A percentile compares a stretch with the other conserved stretches of the same genome.
Evolutionary conservation across 2,888 invertebrate genomes (phyloP).

Genomic region (Hemistola chrysoprasaria): DNA sequence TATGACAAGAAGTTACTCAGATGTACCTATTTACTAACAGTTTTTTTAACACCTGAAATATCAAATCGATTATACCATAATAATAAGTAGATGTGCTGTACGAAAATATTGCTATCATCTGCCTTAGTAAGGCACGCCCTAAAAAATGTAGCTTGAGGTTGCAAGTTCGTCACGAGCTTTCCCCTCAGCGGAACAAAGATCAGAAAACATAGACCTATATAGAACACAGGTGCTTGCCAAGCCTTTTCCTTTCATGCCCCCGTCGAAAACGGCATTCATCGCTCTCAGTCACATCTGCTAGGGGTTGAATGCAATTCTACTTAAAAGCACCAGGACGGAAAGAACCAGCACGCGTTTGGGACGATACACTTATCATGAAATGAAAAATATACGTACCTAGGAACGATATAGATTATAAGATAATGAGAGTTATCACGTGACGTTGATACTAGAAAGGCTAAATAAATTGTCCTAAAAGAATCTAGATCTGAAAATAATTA

Average conservation of each 20-base stretch:
- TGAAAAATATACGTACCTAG: no score
- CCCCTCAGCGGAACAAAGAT: conserved; percentile 56
- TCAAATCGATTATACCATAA: no score
- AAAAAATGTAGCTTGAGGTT: conserved; percentile 13
- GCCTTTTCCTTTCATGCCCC: conserved; percentile 54
- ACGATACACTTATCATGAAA: no score
- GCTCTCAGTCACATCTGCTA: conserved; percentile 48
- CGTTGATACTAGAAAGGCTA: no score
- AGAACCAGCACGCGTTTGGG: conserved; percentile 10
- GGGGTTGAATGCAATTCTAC: conserved; percentile 51
- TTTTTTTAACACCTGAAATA: no score
- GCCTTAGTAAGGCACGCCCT: conserved; percentile 6
- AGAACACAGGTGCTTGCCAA: conserved; percentile 53
- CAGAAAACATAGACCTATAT: conserved; percentile 57
- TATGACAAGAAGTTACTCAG: no score
- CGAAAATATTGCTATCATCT: conserved; percentile 7
- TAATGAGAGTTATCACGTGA: no score
- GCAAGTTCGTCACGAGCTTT: conserved; percentile 37
- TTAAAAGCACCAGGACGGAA: conserved; percentile 38
- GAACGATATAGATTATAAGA: no score
- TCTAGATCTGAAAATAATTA: no score
- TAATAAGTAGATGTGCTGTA: no score
- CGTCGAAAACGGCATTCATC: conserved; percentile 58
- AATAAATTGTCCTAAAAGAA: no score
- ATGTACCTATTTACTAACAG: no score